Evolutionary conservation across 2,113 vertebrate species (phyloP), one percentile per base, ranked within the genome.

Genomic region (Urocynchramus pylzowi): DNA sequence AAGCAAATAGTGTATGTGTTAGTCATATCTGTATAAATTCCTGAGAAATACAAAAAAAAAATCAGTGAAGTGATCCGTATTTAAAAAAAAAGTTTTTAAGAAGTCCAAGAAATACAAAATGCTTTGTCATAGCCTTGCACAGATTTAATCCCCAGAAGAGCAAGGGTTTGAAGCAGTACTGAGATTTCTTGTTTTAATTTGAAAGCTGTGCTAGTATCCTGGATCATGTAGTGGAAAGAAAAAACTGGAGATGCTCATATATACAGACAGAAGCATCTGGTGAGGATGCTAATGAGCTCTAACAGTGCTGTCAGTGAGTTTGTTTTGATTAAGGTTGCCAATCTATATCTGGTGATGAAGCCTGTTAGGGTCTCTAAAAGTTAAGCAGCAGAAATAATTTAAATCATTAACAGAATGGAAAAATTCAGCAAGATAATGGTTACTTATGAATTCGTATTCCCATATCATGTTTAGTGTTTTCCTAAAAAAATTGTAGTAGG

Each of bases 251-350:
- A 84, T 84, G 63, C 45, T 94, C 16, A 16, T 71, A 28, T 82
- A 83, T 54, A 76, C 89, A 94, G 81, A 76, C 78, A 89, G 87
- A 82, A 97, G 91, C 91, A 91, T 93, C 94, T 96, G 93, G 41
- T 97, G 77, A 89, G 73, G 91, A 78, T 49, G 6, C 22, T 95
- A 79, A 89, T 87, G 76, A 92, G 53, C 75, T 90, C 31, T 84
- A 74, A 76, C 80, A 61, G 35, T 65, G 71, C 35, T 85, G 80
- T 83, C 78, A 79, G 16, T 57, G 57, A 82, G 45, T 76, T 82
- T 96, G 87, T 88, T 97, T 94, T 94, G 84, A 78, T 91, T 84
- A 71, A 79, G 44, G 24, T 80, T 93, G 81, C 70, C 84, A 81
- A 11, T 91, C 91, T 91, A 1, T 76, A 20, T 87, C 82, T 93